Evolutionary conservation across 2,113 vertebrate genomes (phyloP), one percentile per base, ranked within the genome.

Genomic region (Syngnathus scovelli): DNA sequence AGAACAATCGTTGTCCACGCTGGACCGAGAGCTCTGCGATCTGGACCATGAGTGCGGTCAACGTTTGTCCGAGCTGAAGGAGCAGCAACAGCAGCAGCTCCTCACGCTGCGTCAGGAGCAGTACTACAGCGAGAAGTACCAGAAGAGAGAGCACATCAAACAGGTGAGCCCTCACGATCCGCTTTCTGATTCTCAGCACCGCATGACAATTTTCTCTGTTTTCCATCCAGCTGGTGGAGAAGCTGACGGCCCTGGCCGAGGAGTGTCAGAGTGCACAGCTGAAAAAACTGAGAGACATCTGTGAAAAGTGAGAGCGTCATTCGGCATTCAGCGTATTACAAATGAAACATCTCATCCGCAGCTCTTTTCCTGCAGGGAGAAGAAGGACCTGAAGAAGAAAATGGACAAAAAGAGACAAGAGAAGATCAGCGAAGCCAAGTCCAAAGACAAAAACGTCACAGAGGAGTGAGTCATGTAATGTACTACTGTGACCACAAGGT

Each of bases 381-480:
- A 96, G 89, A 98, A 98, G 71, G 96, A 99, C 38, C 73, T 99
- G 33, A 99, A 99, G 87, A 99, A 98, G 86, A 98, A 94, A 86
- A 98, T 99, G 97, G 95, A 99, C 83, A 98, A 95, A 81, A 97
- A 95, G 78, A 90, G 97, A 33, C 96, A 99, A 79, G 95, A 98
- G 83, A 98, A 95, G 88, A 95, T 98, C 73, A 96, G 92, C 1
- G 96, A 98, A 77, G 94, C 94, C 6, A 97, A 97, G 80, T 94
- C 94, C 5, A 97, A 95, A 88, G 95, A 98, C 87, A 98, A 94
- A 85, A 96, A 93, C 56, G 91, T 98, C 73, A 94, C 95, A 77
- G 96, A 98, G 75, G 96, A 99, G 97, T 99, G 83, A 93, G 95
- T 82, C 23, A 51, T 10, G 66, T 52, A 41, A n/a, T 64, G 58